Evolutionary conservation across 2,888 invertebrate genomes (phyloP), one percentile per base, ranked within the genome.

Genomic region (Altica lythri): DNA sequence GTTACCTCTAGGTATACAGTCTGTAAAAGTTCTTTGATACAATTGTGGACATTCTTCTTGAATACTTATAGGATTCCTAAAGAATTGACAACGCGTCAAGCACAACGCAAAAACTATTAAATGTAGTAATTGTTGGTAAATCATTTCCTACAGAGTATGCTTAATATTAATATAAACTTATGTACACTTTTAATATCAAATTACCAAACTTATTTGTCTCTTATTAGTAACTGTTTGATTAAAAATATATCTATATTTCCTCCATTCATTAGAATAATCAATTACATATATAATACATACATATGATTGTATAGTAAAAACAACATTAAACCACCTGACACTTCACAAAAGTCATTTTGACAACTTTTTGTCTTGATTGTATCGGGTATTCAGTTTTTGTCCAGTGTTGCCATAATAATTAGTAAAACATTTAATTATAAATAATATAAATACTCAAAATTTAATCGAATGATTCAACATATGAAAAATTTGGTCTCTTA

Each of bases 1-100:
- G 53, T 75, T 75, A 35, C 73, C 75, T 50, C 67, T 64, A 1
- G 75, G 75, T 4, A 74, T 66, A 59, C 67, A 74, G 9, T 75
- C 75, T 52, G 64, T 70, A 54, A 75, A 75, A 2, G 68, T 59
- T 55, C 67, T 70, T 18, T 64, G 65, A 53, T 70, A 73, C 4
- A 75, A 52, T 35, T 67, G 66, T 8, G 75, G 75, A 54, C 75
- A 75, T 47, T 68, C 56, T 16, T 64, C 43, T 30, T 60, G 68
- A 10, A 65, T 57, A 46, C 52, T 61, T 13, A 59, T 60, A 4
- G 52, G 38, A 38, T 30, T 56, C 42, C 56, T 58, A 53, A 53
- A 66, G 29, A 55, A 40, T 46, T 57, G 44, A 46, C 59, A 42
- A 54, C 57, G 19, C 40, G 47, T 34, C 46, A 65, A 43, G 32